phyloP scores from a whole-genome alignment of 37 sponge, comb jelly and placozoan genomes.

The Spongilla lacustris region DNA sequence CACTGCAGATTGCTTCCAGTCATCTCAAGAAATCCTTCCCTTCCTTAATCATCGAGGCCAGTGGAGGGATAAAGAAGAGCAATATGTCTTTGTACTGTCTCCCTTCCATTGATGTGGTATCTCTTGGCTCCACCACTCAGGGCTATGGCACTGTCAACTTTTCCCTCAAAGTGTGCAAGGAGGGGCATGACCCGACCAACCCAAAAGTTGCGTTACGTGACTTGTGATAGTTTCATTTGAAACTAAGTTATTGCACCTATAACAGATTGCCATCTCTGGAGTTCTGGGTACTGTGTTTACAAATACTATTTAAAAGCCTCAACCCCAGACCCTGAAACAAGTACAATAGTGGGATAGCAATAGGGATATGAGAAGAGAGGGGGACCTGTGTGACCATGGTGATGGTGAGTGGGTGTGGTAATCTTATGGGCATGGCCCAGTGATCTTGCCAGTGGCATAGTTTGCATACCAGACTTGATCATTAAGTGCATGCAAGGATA shows the following conservation, averaged over 20 bases:
- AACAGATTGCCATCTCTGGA: too few species aligned
- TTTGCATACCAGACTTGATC: too few species aligned
- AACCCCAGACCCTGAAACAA: too few species aligned
- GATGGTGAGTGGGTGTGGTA: too few species aligned
- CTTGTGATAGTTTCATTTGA: not conserved
- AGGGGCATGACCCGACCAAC: constrained; percentile 78
- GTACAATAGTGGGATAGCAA: too few species aligned
- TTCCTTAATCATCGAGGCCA: constrained; percentile 81
- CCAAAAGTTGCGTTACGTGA: constrained; percentile 64
- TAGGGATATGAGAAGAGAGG: too few species aligned
- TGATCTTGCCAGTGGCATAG: too few species aligned
- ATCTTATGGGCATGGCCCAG: too few species aligned
- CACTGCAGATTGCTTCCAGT: constrained; percentile 63
- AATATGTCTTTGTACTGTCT: constrained; percentile 74
- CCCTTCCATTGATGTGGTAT: constrained; percentile 84
- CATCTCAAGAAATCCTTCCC: constrained; percentile 75
- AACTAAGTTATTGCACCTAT: not conserved
- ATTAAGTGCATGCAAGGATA: too few species aligned
- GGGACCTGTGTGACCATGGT: too few species aligned
- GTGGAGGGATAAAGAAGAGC: constrained; percentile 85
- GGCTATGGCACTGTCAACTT: constrained; percentile 89
- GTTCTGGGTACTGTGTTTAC: too few species aligned
- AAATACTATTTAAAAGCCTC: too few species aligned
- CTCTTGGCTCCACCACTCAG: constrained; percentile 87
- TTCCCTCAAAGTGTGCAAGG: constrained; percentile 87